Evolutionary conservation across 1,140 invertebrate species (phyloP), one percentile per base, ranked within the genome.

Genomic region (Pachyrhynchus sulphureomaculatus): DNA sequence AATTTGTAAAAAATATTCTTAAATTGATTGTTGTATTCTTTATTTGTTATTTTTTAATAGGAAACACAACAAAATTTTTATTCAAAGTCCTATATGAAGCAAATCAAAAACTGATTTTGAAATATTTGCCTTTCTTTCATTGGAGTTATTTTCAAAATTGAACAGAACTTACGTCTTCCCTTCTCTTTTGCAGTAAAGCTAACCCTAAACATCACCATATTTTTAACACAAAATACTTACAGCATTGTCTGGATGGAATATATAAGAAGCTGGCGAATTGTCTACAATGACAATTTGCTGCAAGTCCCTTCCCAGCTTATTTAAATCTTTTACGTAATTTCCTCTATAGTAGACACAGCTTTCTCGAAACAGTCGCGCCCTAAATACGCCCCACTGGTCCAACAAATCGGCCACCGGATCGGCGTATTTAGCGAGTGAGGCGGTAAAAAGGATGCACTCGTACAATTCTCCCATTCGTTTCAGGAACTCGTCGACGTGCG

Each of bases 221-320:
- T n/a, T n/a, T n/a, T n/a, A n/a, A n/a, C n/a, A n/a, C n/a, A 21
- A 61, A 47, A 39, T 67, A 89, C 91, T 92, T 81, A 99, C 96
- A 77, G 97, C 96, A 85, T 99, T 99, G 78, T 99, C 93, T 76
- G 97, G 96, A 88, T 99, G 98, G 88, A 99, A 99, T 83, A 98
- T 96, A 82, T 99, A 99, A 60, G 95, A 98, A 71, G 95, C 96
- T 70, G 97, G 97, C 70, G 96, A 99, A 83, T 99, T 99, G 83
- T 99, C 98, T 64, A 99, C 91, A 75, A 99, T 99, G 72, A 99
- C 89, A 74, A 99, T 95, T 80, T 95, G 90, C 71, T 94, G 88
- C 72, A 99, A 84, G 80, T 98, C 95, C 66, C 98, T 84, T 37
- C 98, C 98, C 66, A 99, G 81, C 77, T 95, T 92, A 81, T 96